These are phyloP conservation scores for Caenorhabditis brenneri DNA, from an alignment of 1,140 invertebrate genomes.

Conservation along the genomic window DNA sequence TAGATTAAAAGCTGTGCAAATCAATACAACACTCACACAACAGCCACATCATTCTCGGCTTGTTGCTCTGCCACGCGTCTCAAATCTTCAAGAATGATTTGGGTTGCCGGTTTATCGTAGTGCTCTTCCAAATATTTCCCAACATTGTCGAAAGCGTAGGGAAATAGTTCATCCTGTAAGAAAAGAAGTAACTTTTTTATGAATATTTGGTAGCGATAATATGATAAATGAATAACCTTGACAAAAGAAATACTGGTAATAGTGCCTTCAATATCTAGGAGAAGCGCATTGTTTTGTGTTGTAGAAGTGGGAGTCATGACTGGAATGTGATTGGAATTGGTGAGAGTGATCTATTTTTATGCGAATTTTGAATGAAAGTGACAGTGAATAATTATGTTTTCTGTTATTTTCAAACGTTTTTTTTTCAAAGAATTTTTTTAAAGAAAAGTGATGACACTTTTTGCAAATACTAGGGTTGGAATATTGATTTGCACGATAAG, in stretches of 20 bases:
- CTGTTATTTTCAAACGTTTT: not conserved
- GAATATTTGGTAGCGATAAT: no score
- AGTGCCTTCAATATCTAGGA: constrained; percentile 83
- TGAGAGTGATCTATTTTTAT: not conserved
- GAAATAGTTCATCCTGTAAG: constrained; percentile 80
- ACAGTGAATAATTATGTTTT: constrained; percentile 16
- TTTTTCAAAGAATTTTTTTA: not conserved
- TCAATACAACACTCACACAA: constrained; percentile 35
- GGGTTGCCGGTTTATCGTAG: constrained; percentile 78
- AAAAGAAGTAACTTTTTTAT: no score
- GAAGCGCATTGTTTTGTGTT: constrained; percentile 72
- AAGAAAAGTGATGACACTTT: not conserved
- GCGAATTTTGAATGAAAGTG: constrained; percentile 1
- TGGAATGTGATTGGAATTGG: not conserved
- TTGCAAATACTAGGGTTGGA: not conserved
- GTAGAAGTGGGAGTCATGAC: not conserved
- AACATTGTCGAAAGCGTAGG: constrained; percentile 80
- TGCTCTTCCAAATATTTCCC: constrained; percentile 78
- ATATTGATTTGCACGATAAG: constrained; percentile 15
- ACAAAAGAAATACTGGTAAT: constrained; percentile 81
- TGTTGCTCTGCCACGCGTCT: constrained; percentile 56
- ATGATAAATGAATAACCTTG: constrained; percentile 66
- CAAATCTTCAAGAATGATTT: constrained; percentile 77
- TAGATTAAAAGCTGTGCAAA: constrained; percentile 35
- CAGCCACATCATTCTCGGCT: constrained; percentile 56